Conservation (phyloP, 2,113 vertebrate species). For the Notiomystis cincta region DNA sequence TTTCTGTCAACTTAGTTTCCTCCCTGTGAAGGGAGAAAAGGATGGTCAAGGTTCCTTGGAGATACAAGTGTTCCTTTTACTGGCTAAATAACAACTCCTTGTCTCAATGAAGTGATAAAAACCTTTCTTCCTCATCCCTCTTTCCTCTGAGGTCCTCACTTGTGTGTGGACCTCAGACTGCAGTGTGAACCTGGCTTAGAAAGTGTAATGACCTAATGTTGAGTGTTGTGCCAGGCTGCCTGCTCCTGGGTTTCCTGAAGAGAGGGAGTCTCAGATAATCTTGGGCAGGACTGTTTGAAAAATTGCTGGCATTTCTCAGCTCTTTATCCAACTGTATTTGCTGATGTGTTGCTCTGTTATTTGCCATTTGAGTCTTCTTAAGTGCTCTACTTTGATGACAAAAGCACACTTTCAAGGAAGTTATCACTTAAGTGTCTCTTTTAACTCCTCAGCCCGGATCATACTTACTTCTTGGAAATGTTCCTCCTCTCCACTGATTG, state of each 20-base stretch:
- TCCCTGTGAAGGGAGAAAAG: not conserved
- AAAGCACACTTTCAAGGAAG: not conserved
- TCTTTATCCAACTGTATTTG: not conserved
- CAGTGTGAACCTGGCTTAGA: not conserved
- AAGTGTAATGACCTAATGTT: not conserved
- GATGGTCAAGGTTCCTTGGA: not conserved
- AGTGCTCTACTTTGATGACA: not conserved
- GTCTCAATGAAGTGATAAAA: not conserved
- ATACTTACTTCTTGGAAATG: not conserved
- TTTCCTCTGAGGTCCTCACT: not conserved
- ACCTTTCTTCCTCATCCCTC: not conserved
- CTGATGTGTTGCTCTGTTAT: not conserved
- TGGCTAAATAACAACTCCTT: not conserved
- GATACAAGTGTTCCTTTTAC: not conserved
- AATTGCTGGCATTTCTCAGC: not conserved
- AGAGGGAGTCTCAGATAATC: not conserved
- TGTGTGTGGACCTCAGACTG: not conserved
- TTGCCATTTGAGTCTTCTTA: not conserved
- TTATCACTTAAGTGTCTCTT: not conserved
- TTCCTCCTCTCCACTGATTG: not conserved
- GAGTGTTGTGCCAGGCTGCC: not conserved
- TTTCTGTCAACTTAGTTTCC: not conserved
- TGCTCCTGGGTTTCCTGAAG: not conserved
- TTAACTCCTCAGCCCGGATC: not conserved
- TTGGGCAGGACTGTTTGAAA: not conserved